phyloP scores from a whole-genome alignment of 2,888 invertebrate genomes.

The Phania funesta region DNA sequence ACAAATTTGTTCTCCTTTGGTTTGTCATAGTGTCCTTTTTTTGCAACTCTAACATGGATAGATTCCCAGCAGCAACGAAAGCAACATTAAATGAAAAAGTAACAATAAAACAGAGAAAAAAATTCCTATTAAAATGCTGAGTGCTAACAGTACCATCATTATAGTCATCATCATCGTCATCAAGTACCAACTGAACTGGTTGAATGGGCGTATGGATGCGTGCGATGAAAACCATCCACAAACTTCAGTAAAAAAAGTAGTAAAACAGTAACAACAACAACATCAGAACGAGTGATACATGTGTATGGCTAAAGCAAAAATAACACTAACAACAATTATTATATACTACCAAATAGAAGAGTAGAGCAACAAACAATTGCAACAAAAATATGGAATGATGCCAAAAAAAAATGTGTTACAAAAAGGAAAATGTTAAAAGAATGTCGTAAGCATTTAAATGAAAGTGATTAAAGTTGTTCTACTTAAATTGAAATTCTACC shows the following conservation, averaged over 20 bases:
- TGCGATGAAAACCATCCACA: background rate
- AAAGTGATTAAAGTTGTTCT: constrained; percentile 66
- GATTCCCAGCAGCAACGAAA: constrained; percentile 34
- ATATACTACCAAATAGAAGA: constrained; percentile 3
- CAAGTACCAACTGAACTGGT: constrained; percentile 25
- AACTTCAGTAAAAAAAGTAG: constrained; percentile 19
- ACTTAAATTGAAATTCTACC: constrained; percentile 52
- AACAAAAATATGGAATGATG: background rate
- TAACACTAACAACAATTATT: constrained; percentile 30
- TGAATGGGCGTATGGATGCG: constrained; percentile 21
- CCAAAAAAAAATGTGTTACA: constrained; percentile 28
- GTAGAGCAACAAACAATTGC: constrained; percentile 29
- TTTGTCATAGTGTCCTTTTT: constrained; percentile 13
- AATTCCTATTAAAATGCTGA: constrained; percentile 38
- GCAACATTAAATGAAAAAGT: constrained; percentile 14
- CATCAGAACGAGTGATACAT: constrained; percentile 20
- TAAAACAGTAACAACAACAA: constrained; percentile 13
- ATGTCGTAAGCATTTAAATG: constrained; percentile 67
- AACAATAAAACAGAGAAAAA: background rate
- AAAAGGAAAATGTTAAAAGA: constrained; percentile 57
- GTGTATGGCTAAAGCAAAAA: constrained; percentile 12
- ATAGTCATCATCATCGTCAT: constrained; percentile 16
- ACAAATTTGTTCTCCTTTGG: constrained; percentile 20
- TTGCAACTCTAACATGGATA: background rate
- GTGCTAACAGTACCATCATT: constrained; percentile 49